Conservation (phyloP, 2,113 vertebrate species). For the Phylloscopus whistleri region DNA sequence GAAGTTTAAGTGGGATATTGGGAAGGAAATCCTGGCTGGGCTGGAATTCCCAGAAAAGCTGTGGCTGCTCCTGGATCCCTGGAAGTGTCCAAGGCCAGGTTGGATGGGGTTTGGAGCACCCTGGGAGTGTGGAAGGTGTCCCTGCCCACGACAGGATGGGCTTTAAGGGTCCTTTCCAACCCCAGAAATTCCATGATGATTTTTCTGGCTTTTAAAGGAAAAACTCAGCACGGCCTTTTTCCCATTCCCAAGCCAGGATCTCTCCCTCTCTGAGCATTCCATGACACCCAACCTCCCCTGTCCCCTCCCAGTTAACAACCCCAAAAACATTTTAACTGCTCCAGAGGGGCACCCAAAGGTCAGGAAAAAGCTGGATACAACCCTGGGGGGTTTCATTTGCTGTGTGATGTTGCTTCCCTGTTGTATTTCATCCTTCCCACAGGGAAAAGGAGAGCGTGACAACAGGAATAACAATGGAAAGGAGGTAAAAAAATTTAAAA, state of each 20-base stretch:
- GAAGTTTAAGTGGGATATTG: not conserved
- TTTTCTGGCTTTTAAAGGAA: not conserved
- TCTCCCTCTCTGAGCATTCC: not conserved
- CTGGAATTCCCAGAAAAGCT: not conserved
- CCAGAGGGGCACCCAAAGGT: not conserved
- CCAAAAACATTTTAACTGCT: not conserved
- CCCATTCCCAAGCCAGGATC: not conserved
- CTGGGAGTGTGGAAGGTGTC: accelerated
- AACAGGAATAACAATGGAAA: not conserved
- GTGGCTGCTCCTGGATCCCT: not conserved
- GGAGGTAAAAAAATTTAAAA: too few species aligned
- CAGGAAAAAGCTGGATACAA: not conserved
- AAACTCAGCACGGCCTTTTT: not conserved
- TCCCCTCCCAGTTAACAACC: not conserved
- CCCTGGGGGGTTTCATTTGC: not conserved
- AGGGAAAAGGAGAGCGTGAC: not conserved
- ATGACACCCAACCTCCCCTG: not conserved
- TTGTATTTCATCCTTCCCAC: accelerated
- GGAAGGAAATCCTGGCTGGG: not conserved
- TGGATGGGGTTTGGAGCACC: accelerated
- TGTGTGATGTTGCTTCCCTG: not conserved
- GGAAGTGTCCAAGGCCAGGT: accelerated
- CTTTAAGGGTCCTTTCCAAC: not conserved
- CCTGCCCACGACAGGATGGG: not conserved
- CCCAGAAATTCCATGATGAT: not conserved